Percentiles rank a stretch among this genome's conserved stretches.
Conservation (phyloP, 1,140 invertebrate genomes). For the Daktulosphaira vitifoliae region DNA sequence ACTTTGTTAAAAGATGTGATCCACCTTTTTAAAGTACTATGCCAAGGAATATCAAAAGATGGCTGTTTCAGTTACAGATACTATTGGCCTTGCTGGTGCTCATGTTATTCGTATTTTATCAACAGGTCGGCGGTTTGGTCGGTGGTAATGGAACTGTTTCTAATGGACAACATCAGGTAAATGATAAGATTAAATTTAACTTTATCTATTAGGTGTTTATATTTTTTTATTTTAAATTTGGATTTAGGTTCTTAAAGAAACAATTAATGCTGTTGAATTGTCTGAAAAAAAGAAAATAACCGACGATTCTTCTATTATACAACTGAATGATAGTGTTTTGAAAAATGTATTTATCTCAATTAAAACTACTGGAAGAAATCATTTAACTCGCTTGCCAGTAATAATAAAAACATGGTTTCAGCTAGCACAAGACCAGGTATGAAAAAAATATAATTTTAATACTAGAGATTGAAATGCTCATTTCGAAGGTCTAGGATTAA, state of each 20-base stretch:
- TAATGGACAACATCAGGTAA: neutral
- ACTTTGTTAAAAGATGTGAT: no score
- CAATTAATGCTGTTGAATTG: no score
- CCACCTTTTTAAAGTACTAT: neutral
- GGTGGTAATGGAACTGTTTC: conserved; percentile 13
- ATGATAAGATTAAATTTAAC: no score
- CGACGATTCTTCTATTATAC: no score
- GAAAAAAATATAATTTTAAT: conserved; percentile 37
- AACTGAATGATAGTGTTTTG: neutral
- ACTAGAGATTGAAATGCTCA: no score
- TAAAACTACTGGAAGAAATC: conserved; percentile 85
- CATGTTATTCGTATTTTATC: conserved; percentile 12
- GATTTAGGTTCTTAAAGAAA: no score
- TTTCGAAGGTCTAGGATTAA: no score
- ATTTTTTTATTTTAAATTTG: no score
- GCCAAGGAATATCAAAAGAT: conserved; percentile 18
- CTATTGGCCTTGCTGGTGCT: conserved; percentile 8
- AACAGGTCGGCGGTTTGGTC: conserved; percentile 20
- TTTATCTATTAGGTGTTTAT: no score
- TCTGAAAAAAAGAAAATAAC: no score
- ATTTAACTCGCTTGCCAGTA: conserved; percentile 69
- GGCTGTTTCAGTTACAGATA: conserved; percentile 27
- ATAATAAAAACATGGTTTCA: conserved; percentile 90
- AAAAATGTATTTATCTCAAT: conserved; percentile 84
- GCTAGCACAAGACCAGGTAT: conserved; percentile 79